Percentiles rank a stretch among this genome's conserved stretches.
phyloP scores from a whole-genome alignment of 1,140 invertebrate genomes.

The Nephotettix cincticeps region DNA sequence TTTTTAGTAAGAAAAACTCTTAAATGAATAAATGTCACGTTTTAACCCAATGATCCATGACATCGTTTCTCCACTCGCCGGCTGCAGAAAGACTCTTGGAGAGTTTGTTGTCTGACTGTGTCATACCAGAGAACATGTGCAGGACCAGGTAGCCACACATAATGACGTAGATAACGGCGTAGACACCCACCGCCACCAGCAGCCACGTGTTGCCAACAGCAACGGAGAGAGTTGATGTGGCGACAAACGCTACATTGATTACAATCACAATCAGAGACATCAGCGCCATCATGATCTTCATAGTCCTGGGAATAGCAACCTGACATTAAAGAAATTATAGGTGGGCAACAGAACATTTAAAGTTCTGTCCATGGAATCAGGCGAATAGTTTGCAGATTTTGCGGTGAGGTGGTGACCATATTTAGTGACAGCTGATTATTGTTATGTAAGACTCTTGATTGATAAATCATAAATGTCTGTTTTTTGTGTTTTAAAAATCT shows the following conservation, averaged over 20 bases:
- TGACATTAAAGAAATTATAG: too few relatives aligned
- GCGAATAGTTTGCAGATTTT: too few relatives aligned
- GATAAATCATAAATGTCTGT: too few relatives aligned
- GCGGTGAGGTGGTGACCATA: too few relatives aligned
- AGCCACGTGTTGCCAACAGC: background rate
- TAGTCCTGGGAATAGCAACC: slow-evolving; percentile 61
- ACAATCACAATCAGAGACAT: slow-evolving; percentile 70
- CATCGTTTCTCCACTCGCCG: background rate
- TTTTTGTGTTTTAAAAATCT: too few relatives aligned
- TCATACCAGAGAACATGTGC: slow-evolving; percentile 31
- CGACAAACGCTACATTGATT: slow-evolving; percentile 83
- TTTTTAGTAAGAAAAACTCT: too few relatives aligned
- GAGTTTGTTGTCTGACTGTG: slow-evolving; percentile 15
- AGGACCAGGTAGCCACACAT: slow-evolving; percentile 30
- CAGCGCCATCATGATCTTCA: slow-evolving; percentile 63
- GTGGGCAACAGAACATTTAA: too few relatives aligned
- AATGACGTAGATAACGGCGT: slow-evolving; percentile 25
- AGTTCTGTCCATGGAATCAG: too few relatives aligned
- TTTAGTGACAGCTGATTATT: too few relatives aligned
- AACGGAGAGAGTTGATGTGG: background rate
- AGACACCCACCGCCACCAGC: background rate
- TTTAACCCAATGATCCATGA: background rate
- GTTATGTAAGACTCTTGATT: too few relatives aligned
- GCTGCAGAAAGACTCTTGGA: background rate
- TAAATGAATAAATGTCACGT: too few relatives aligned